Evolutionary conservation across 2,113 vertebrate genomes (phyloP), one percentile per base, ranked within the genome.

Genomic region (Pseudolaguvia tuberculata): DNA sequence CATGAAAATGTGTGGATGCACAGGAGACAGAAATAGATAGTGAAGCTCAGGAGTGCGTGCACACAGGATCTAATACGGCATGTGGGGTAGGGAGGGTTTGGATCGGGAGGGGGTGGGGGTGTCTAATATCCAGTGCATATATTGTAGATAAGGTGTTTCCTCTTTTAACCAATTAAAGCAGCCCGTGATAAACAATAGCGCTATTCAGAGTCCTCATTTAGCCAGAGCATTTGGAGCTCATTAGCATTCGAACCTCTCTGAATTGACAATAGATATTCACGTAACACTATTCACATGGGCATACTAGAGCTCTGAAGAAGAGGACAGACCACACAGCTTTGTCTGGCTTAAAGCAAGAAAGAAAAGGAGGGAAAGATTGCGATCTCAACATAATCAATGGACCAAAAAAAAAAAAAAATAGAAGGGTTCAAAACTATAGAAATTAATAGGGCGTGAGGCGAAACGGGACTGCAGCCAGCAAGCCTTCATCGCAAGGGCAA

Each of bases 171-270:
- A 81, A 83, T 83, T 80, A 85, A 80, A 78, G 48, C 25, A 58
- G 5, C 39, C 1, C 29, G 47, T 80, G 82, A 82, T 79, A 85
- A 86, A 86, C 70, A 84, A 77, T 72, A 72, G 70, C 74, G 79
- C 45, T 15, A 62, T 75, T 81, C 62, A 68, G 57, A 68, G 74
- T 70, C 57, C 69, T 68, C 61, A 42, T 12, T 82, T 69, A 80
- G 52, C 20, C 35, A 51, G 42, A 12, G 59, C 42, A 53, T 79
- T 78, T 58, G 48, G 71, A 52, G 77, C 76, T 77, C 79, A 79
- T 83, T 84, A 65, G 56, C 18, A 53, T 77, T 73, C 51, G 39
- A 80, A 65, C 25, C 45, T 51, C 47, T 31, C 56, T n/a, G 61
- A 68, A 72, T 42, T 11, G 55, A 59, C 56, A 70, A 78, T 57